Percentiles rank a stretch among this genome's conserved stretches.
These are phyloP conservation scores for Morpho helenor DNA, from an alignment of 2,888 invertebrate species.

Conservation along the genomic window DNA sequence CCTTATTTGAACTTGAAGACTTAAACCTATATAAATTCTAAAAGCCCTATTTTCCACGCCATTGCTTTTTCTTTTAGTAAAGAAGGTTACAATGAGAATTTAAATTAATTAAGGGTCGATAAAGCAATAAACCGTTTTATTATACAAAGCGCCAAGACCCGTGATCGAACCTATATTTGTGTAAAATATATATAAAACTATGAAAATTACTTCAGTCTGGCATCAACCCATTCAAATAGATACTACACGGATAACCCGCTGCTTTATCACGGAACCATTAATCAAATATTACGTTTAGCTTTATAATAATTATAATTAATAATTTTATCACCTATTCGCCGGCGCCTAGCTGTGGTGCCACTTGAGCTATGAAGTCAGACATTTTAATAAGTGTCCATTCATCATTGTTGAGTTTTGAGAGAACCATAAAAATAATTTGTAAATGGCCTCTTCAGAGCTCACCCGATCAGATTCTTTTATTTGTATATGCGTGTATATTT, in stretches of 20 bases:
- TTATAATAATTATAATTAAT: constrained; percentile 69
- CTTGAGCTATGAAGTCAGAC: constrained; percentile 25
- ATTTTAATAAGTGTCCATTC: constrained; percentile 24
- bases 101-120: too few relatives aligned
- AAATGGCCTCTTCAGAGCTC: constrained; percentile 1
- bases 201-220: background rate
- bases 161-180: too few relatives aligned
- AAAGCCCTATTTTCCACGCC: too few relatives aligned
- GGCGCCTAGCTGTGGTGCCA: constrained; percentile 35
- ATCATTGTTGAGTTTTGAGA: constrained; percentile 14
- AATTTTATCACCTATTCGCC: constrained; percentile 65
- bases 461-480: background rate
- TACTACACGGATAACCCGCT: constrained; percentile 34
- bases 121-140: too few relatives aligned
- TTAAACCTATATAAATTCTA: too few relatives aligned
- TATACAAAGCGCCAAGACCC: too few relatives aligned
- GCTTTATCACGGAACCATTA: constrained; percentile 59
- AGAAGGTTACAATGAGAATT: too few relatives aligned
- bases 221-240: constrained; percentile 16
- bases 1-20: too few relatives aligned
- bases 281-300: constrained; percentile 57
- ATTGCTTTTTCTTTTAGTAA: too few relatives aligned
- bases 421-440: constrained; percentile 16
- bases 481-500: too few relatives aligned
- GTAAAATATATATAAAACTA: too few relatives aligned